Evolutionary conservation across 2,797 vertebrate genomes (phyloP).

Genomic region (Brotula barbata): DNA sequence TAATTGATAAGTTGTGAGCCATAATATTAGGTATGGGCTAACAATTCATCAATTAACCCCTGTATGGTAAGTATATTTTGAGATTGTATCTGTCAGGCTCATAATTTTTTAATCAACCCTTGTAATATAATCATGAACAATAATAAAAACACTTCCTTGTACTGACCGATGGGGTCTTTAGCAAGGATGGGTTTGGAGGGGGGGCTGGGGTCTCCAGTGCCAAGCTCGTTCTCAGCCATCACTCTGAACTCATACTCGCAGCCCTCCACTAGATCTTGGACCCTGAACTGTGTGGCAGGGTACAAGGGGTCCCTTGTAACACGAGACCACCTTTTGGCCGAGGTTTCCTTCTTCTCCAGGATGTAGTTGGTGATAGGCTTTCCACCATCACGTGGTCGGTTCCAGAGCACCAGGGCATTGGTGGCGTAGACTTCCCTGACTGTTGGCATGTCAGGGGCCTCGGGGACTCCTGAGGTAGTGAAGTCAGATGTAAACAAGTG

Average conservation of each 20-base stretch:
- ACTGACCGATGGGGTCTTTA: slow-evolving; percentile 93
- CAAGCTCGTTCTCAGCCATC: slow-evolving; percentile 96
- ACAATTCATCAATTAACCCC: no score
- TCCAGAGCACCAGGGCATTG: slow-evolving; percentile 92
- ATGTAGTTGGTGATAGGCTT: slow-evolving; percentile 97
- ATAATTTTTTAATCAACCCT: no score
- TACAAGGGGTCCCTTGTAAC: slow-evolving; percentile 91
- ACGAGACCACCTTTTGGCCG: slow-evolving; percentile 90
- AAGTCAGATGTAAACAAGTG: background rate
- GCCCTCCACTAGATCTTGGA: slow-evolving; percentile 93
- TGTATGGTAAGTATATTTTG: no score
- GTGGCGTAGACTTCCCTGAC: slow-evolving; percentile 91
- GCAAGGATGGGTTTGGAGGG: slow-evolving; percentile 94
- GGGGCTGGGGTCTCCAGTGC: slow-evolving; percentile 90
- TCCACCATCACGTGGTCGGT: slow-evolving; percentile 92
- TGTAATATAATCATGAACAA: no score
- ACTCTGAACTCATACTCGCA: slow-evolving; percentile 97
- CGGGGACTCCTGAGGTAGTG: slow-evolving; percentile 87
- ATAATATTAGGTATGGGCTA: no score
- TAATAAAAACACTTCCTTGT: no score
- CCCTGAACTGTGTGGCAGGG: slow-evolving; percentile 89
- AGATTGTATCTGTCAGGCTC: no score
- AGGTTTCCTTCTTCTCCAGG: slow-evolving; percentile 94
- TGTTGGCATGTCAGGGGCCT: slow-evolving; percentile 92
- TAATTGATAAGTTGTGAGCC: no score